Base-by-base conservation (phyloP, 2,888 invertebrate species). In the Eristalis intricaria region DNA sequence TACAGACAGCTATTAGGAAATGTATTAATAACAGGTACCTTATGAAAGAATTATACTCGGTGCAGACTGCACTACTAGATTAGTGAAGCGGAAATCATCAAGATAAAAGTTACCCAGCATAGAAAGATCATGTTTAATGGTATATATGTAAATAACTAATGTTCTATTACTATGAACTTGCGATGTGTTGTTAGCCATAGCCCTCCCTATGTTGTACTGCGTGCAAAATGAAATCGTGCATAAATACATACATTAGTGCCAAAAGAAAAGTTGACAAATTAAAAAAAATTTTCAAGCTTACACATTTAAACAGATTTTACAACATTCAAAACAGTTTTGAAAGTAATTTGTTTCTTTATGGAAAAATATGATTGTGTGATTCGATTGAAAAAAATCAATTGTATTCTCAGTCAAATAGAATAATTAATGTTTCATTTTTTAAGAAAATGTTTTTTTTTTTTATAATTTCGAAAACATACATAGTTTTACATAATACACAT, bases 371-470 rank as follows among this genome's bases (percentile, higher is more conserved):
- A 43, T 19, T 19, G 43, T 43, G 43, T 19, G 8, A 50, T 8
- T 19, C 50, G n/a, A 50, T 19, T 19, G 5, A 50, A 50, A 8
- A 32, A 73, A 74, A 65, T 69, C 40, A 38, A 13, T 38, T 50
- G 63, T 43, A 58, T 71, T 71, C n/a, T 84, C 84, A 84, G 81
- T 84, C 81, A 81, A 76, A 81, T 75, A 50, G 29, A 73, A 43
- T 66, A 70, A 80, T 65, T 63, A 8, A 2, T 40, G n/a, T 58
- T 68, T 68, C 4, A 29, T 64, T 70, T 56, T 50, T 4, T 29
- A 26, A 50, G 32, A 50, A 50, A 19, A 23, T 0, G 1, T 13
- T 26, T 1, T 40, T 40, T 23, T 19, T 29, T 15, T 61, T 5
- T 26, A 61, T n/a, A n/a, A n/a, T 63, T 32, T 63, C 26, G 5